Conservation (phyloP, 2,888 invertebrate genomes). For the Eledona agricola region DNA sequence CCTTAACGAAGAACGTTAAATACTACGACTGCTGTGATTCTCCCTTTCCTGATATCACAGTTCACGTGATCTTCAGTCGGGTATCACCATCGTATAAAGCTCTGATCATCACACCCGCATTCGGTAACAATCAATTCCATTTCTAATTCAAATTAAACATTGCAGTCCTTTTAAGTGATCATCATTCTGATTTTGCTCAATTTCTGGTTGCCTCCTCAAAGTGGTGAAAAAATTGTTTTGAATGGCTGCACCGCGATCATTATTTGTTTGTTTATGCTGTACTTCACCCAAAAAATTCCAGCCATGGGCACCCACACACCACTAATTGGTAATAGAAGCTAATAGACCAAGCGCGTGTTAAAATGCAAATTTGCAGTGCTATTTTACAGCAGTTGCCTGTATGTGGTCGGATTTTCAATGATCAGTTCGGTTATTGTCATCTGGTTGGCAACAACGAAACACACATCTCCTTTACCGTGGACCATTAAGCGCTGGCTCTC, state of each 20-base stretch:
- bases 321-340: conserved; percentile 63
- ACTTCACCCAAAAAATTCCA: conserved; percentile 69
- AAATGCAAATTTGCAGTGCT: conserved; percentile 60
- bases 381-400: conserved; percentile 67
- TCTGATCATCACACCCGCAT: conserved; percentile 70
- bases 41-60: conserved; percentile 66
- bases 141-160: no score
- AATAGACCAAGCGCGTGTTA: no score
- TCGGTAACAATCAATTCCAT: conserved; percentile 58
- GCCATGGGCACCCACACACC: conserved; percentile 67
- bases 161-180: conserved; percentile 65
- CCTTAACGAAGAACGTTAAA: conserved; percentile 57
- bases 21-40: conserved; percentile 67
- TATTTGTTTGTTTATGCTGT: conserved; percentile 70
- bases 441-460: conserved; percentile 64
- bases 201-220: conserved; percentile 74
- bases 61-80: conserved; percentile 65
- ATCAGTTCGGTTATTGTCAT: conserved; percentile 66
- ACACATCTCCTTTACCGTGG: conserved; percentile 65
- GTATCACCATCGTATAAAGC: conserved; percentile 70
- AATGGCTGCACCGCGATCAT: conserved; percentile 69
- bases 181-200: conserved; percentile 68
- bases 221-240: conserved; percentile 72
- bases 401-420: conserved; percentile 66
- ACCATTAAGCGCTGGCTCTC: conserved; percentile 62